Conservation (phyloP, 2,113 vertebrate species). For the Gambusia affinis region DNA sequence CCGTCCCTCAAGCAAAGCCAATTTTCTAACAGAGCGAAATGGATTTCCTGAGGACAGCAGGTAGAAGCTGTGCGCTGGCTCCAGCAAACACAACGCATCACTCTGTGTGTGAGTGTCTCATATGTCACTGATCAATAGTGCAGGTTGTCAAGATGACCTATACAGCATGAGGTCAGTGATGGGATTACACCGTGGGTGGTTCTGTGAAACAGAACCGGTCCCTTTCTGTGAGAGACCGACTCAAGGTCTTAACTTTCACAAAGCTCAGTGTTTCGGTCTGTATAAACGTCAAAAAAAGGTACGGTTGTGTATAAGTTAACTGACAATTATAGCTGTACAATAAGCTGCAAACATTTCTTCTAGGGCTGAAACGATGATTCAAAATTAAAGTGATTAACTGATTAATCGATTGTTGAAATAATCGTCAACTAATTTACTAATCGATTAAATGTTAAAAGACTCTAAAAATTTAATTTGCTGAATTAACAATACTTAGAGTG, state of each 20-base stretch:
- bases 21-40: slow-evolving; percentile 66
- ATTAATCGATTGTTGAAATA: too few relatives aligned
- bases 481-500: too few relatives aligned
- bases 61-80: slow-evolving; percentile 36
- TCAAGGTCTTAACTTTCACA: not conserved
- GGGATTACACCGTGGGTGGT: slow-evolving; percentile 39
- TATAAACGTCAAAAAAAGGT: too few relatives aligned
- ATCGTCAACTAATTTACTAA: too few relatives aligned
- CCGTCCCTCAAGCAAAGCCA: slow-evolving; percentile 54
- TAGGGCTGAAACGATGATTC: too few relatives aligned
- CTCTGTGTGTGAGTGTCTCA: slow-evolving; percentile 7
- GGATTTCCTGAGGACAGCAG: slow-evolving; percentile 60
- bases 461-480: too few relatives aligned
- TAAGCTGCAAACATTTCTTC: too few relatives aligned
- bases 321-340: too few relatives aligned
- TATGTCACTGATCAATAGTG: slow-evolving; percentile 26
- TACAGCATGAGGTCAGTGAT: slow-evolving; percentile 34
- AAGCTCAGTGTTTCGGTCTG: too few relatives aligned
- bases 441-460: too few relatives aligned
- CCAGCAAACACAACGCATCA: slow-evolving; percentile 7
- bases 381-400: too few relatives aligned
- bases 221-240: not conserved
- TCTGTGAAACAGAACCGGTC: slow-evolving; percentile 27
- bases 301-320: too few relatives aligned
- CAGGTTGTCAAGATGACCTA: slow-evolving; percentile 45